These are phyloP conservation scores for Drosophila differens DNA, from an alignment of 2,888 invertebrate genomes.

Conservation along the genomic window DNA sequence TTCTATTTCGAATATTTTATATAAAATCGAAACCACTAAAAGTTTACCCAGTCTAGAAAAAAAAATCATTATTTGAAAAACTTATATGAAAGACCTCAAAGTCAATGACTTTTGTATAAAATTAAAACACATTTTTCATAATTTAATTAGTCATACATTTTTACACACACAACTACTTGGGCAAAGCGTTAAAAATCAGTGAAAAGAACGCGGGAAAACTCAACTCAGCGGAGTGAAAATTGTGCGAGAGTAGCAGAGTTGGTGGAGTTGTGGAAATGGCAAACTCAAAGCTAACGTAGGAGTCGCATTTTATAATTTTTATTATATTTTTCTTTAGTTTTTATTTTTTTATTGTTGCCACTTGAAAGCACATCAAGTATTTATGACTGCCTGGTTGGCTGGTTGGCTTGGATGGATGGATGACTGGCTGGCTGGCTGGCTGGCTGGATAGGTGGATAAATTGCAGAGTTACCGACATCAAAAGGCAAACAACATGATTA, in stretches of 20 bases:
- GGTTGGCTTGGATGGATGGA: slow-evolving; percentile 23
- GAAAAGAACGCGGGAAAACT: slow-evolving; percentile 62
- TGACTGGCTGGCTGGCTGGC: slow-evolving; percentile 22
- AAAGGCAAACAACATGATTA: slow-evolving; percentile 55
- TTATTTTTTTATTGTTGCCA: slow-evolving; percentile 58
- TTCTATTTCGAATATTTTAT: too few species aligned
- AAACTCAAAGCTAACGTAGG: slow-evolving; percentile 67
- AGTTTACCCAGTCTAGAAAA: background rate
- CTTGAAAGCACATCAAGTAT: slow-evolving; percentile 78
- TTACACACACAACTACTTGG: slow-evolving; percentile 38
- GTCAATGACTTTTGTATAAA: slow-evolving; percentile 53
- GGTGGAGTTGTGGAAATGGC: slow-evolving; percentile 30
- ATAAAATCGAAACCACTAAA: background rate
- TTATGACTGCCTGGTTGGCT: slow-evolving; percentile 63
- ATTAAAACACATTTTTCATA: slow-evolving; percentile 55
- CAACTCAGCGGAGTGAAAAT: slow-evolving; percentile 52
- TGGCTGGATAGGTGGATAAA: slow-evolving; percentile 19
- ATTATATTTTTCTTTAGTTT: slow-evolving; percentile 35
- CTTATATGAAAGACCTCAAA: slow-evolving; percentile 26
- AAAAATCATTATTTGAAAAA: slow-evolving; percentile 8
- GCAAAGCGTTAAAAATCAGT: slow-evolving; percentile 53
- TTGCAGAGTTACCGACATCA: slow-evolving; percentile 64
- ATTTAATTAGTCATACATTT: slow-evolving; percentile 67
- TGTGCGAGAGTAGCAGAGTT: slow-evolving; percentile 17
- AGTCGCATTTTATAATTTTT: slow-evolving; percentile 69